A percentile compares a stretch with the other conserved stretches of the same genome.
Conservation (phyloP, 2,113 vertebrate genomes). For the Numenius arquata region DNA sequence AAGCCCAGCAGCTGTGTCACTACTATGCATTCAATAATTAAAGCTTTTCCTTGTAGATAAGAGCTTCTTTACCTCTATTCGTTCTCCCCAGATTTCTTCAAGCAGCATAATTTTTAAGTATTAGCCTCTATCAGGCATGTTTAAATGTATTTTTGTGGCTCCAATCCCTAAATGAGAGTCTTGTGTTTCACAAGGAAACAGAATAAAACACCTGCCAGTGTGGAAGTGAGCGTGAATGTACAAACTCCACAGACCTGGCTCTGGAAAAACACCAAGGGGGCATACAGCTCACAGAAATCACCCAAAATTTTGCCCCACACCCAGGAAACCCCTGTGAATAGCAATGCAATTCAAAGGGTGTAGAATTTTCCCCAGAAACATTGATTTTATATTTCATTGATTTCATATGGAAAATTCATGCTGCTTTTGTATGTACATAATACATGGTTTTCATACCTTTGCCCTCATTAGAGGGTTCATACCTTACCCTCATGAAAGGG, state of each 20-base stretch:
- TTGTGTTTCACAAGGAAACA: not conserved
- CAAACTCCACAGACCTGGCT: not conserved
- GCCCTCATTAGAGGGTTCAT: not conserved
- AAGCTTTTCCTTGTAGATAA: not conserved
- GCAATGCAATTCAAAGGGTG: not conserved
- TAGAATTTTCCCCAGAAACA: not conserved
- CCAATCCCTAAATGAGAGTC: not conserved
- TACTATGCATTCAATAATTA: not conserved
- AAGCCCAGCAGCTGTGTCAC: not conserved
- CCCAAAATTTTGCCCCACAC: not conserved
- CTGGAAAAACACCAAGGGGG: not conserved
- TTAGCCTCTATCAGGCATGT: not conserved
- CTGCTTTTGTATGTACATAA: not conserved
- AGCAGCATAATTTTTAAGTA: not conserved
- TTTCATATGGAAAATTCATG: not conserved
- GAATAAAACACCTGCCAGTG: not conserved
- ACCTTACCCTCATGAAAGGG: not conserved
- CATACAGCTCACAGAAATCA: not conserved
- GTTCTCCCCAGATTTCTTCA: not conserved
- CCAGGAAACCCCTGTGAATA: not conserved
- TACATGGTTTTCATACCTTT: not conserved
- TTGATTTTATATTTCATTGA: fast-evolving
- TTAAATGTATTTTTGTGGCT: not conserved
- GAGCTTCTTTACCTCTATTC: not conserved
- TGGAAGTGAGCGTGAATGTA: not conserved